Conservation (phyloP, 2,797 vertebrate genomes). For the Lagorchestes hirsutus region DNA sequence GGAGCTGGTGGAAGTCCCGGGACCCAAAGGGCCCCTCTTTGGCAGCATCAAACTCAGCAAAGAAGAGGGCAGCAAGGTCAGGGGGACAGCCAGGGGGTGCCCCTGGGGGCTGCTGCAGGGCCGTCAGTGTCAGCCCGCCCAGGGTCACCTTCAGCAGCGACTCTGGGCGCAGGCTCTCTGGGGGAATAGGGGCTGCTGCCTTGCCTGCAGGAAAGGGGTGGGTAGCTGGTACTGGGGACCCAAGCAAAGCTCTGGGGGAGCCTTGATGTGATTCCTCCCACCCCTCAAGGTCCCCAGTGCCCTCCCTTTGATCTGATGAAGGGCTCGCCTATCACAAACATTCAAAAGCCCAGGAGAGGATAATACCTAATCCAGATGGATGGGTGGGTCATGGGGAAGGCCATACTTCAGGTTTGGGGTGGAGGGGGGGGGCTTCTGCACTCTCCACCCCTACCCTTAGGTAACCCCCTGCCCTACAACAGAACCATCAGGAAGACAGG, state of each 20-base stretch:
- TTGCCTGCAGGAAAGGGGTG: slow-evolving; percentile 84
- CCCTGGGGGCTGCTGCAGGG: slow-evolving; percentile 86
- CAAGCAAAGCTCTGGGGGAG: slow-evolving; percentile 23
- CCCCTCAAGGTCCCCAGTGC: not conserved
- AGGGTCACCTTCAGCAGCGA: slow-evolving; percentile 90
- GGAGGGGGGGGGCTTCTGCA: not conserved
- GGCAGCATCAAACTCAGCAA: slow-evolving; percentile 89
- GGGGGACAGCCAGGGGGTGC: slow-evolving; percentile 63
- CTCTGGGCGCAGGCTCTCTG: slow-evolving; percentile 90
- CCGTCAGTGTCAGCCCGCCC: slow-evolving; percentile 91
- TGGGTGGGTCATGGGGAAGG: slow-evolving; percentile 67
- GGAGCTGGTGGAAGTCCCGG: slow-evolving; percentile 90
- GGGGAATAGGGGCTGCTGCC: slow-evolving; percentile 80
- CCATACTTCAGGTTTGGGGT: no score
- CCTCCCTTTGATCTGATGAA: not conserved
- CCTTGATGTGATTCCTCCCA: not conserved
- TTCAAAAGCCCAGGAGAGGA: slow-evolving; percentile 64
- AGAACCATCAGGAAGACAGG: no score
- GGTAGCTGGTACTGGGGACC: not conserved
- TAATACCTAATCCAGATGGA: slow-evolving; percentile 85
- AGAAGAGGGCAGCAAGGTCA: slow-evolving; percentile 89
- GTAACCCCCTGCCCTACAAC: not conserved
- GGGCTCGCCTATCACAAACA: not conserved
- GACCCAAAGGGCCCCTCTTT: slow-evolving; percentile 92
- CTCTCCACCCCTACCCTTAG: not conserved